Percentiles rank a stretch among this genome's conserved stretches.
phyloP scores from a whole-genome alignment of 2,888 invertebrate genomes.

The Chrysina gloriosa region DNA sequence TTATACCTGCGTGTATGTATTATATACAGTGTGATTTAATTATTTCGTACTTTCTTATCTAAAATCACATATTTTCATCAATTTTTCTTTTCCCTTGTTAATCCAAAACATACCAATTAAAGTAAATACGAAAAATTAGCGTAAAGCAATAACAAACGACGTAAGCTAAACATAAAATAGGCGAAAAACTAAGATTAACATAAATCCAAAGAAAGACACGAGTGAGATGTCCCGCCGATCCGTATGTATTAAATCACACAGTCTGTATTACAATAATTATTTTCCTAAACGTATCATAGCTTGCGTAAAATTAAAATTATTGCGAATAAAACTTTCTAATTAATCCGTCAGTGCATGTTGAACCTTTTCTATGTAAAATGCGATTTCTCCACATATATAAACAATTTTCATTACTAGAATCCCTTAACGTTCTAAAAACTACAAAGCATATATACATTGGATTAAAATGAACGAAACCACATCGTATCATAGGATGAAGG shows the following conservation, averaged over 20 bases:
- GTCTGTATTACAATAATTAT: neutral
- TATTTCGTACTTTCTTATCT: conserved; percentile 8
- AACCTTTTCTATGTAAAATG: neutral
- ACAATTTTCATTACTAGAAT: too few relatives aligned
- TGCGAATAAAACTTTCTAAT: neutral
- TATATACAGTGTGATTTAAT: conserved; percentile 30
- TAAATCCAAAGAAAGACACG: conserved; percentile 14
- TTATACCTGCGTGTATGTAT: neutral
- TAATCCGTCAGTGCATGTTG: neutral
- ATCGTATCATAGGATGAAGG: too few relatives aligned
- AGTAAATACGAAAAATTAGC: neutral
- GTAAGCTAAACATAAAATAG: neutral
- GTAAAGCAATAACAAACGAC: neutral
- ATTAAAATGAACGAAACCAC: too few relatives aligned
- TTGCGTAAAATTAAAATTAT: neutral
- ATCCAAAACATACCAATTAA: conserved; percentile 3
- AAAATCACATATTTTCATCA: conserved; percentile 12
- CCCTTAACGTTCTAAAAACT: too few relatives aligned
- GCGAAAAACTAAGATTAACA: neutral
- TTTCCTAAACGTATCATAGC: neutral
- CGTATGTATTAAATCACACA: conserved; percentile 4
- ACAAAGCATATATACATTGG: too few relatives aligned
- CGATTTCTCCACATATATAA: neutral
- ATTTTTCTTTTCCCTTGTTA: neutral
- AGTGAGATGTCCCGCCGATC: conserved; percentile 11